Evolutionary conservation across 1,140 invertebrate genomes (phyloP).

Genomic region (Drosophila parabipectinata): DNA sequence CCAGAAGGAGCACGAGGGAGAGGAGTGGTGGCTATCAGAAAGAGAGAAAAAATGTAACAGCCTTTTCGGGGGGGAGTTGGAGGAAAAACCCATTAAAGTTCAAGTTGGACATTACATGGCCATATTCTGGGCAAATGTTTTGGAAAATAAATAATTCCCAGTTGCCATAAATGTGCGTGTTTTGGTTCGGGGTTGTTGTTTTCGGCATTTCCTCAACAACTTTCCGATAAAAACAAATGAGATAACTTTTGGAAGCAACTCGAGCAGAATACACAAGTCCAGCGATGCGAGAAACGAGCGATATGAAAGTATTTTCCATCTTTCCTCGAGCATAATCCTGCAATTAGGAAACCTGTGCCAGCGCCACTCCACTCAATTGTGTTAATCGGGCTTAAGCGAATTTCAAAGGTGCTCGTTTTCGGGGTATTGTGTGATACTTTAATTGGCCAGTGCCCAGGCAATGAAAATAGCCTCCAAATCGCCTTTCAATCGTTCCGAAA

Average conservation of each 20-base stretch:
- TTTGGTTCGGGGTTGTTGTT: slow-evolving; percentile 22
- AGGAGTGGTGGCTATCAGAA: slow-evolving; percentile 8
- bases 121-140: slow-evolving; percentile 58
- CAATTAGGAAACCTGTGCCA: slow-evolving; percentile 35
- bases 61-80: slow-evolving; percentile 23
- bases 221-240: slow-evolving; percentile 47
- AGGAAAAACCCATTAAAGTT: slow-evolving; percentile 63
- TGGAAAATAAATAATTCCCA: slow-evolving; percentile 56
- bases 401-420: slow-evolving; percentile 5
- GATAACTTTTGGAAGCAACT: slow-evolving; percentile 34
- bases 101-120: slow-evolving; percentile 64
- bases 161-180: slow-evolving; percentile 47
- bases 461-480: background rate
- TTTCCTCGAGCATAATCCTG: slow-evolving; percentile 21
- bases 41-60: slow-evolving; percentile 10
- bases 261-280: slow-evolving; percentile 30
- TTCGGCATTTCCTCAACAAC: background rate
- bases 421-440: background rate
- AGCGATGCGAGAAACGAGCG: slow-evolving; percentile 8
- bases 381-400: slow-evolving; percentile 2
- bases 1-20: slow-evolving; percentile 13
- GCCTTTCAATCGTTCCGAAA: slow-evolving; percentile 5
- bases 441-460: background rate
- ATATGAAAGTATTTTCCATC: slow-evolving; percentile 27
- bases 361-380: slow-evolving; percentile 25